Percentiles rank a stretch among this genome's conserved stretches.
phyloP scores from a whole-genome alignment of 2,888 invertebrate genomes.

The Drepanosiphum platanoidis region DNA sequence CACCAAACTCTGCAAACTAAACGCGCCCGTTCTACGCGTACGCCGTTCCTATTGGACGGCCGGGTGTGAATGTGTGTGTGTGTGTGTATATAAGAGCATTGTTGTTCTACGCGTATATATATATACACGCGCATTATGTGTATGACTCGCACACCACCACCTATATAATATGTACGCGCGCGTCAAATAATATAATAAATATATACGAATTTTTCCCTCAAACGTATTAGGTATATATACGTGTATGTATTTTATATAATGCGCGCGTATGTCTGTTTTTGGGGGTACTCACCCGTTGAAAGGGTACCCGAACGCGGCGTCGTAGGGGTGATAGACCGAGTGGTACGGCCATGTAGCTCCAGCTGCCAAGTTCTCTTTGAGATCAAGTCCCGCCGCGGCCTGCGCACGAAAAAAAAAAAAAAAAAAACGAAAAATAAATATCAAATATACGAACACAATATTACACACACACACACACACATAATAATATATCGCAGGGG shows the following conservation, averaged over 20 bases:
- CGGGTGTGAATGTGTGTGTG: too few relatives aligned
- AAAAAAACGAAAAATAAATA: slow-evolving; percentile 14
- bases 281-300: slow-evolving; percentile 87
- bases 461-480: too few relatives aligned
- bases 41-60: slow-evolving; percentile 37
- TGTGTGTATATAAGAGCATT: slow-evolving; percentile 5
- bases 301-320: slow-evolving; percentile 91
- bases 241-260: neutral
- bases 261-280: slow-evolving; percentile 3
- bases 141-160: neutral
- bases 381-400: slow-evolving; percentile 85
- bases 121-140: neutral
- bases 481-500: slow-evolving; percentile 13
- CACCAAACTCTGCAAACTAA: neutral
- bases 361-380: slow-evolving; percentile 87
- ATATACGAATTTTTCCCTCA: neutral
- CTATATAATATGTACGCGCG: neutral
- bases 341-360: slow-evolving; percentile 91
- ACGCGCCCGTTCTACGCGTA: neutral
- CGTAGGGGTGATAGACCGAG: slow-evolving; percentile 92
- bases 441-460: slow-evolving; percentile 26
- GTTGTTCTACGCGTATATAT: slow-evolving; percentile 49
- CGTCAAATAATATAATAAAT: slow-evolving; percentile 18
- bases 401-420: slow-evolving; percentile 67
- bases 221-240: neutral